These are phyloP conservation scores for Unio delphinus DNA, from an alignment of 2,888 invertebrate species.

Conservation along the genomic window DNA sequence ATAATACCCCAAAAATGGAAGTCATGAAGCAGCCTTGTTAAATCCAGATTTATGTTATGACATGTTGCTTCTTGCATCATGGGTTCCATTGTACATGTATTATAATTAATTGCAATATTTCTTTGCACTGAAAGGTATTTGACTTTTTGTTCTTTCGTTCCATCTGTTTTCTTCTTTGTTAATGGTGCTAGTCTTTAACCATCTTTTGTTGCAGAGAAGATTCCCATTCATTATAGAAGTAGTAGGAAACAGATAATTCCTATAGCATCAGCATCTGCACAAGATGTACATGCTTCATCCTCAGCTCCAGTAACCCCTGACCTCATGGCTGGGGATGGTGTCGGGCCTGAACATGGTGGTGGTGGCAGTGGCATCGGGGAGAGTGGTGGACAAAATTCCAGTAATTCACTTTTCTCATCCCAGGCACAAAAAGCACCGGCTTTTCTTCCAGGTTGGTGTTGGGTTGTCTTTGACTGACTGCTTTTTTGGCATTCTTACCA, in stretches of 20 bases:
- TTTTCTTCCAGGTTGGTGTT: slow-evolving; percentile 56
- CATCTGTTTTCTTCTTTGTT: too few relatives aligned
- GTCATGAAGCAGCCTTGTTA: too few relatives aligned
- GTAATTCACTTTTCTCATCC: slow-evolving; percentile 48
- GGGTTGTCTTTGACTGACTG: slow-evolving; percentile 19
- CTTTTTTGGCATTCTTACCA: not conserved
- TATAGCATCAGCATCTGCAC: slow-evolving; percentile 47
- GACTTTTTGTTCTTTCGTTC: too few relatives aligned
- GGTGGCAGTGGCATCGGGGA: slow-evolving; percentile 19
- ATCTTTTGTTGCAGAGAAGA: slow-evolving; percentile 55
- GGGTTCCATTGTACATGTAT: too few relatives aligned
- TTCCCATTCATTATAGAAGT: slow-evolving; percentile 60
- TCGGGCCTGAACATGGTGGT: not conserved
- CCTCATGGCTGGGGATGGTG: slow-evolving; percentile 31
- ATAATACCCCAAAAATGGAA: too few relatives aligned
- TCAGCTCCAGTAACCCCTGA: slow-evolving; percentile 31
- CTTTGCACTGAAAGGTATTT: too few relatives aligned
- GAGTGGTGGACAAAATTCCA: slow-evolving; percentile 44
- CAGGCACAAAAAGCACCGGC: slow-evolving; percentile 53
- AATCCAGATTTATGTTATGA: too few relatives aligned
- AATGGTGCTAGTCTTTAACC: too few relatives aligned
- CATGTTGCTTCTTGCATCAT: too few relatives aligned
- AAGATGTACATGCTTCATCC: slow-evolving; percentile 29
- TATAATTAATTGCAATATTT: too few relatives aligned
- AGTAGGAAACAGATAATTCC: slow-evolving; percentile 51